Evolutionary conservation across 2,797 vertebrate species (phyloP).

Genomic region (Pseudomugil gertrudae): DNA sequence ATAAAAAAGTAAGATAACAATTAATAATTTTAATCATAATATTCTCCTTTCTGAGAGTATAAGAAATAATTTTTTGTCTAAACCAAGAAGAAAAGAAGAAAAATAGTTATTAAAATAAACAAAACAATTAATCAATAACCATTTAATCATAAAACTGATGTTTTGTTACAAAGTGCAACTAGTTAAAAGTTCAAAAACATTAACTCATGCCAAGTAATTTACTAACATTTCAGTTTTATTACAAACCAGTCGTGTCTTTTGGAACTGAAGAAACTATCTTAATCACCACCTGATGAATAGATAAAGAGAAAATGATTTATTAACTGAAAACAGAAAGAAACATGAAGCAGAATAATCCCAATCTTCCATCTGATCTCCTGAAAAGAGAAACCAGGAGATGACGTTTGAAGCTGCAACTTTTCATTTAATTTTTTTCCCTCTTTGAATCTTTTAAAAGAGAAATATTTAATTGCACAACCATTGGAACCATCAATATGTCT

Average conservation of each 20-base stretch:
- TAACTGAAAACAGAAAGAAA: conserved; percentile 26
- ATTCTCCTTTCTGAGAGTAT: no score
- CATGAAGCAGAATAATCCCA: conserved; percentile 44
- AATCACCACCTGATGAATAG: conserved; percentile 27
- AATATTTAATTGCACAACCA: conserved; percentile 57
- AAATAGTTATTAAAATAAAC: no score
- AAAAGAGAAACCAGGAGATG: conserved; percentile 12
- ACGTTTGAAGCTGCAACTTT: not conserved
- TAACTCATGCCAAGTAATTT: not conserved
- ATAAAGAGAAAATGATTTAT: conserved; percentile 31
- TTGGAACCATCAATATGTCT: conserved; percentile 35
- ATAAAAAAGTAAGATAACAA: no score
- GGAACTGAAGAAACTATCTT: not conserved
- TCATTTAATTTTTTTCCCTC: not conserved
- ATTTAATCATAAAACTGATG: no score
- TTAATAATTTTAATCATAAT: no score
- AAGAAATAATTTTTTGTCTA: no score
- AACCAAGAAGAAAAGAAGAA: no score
- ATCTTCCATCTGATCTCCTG: conserved; percentile 22
- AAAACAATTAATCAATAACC: no score
- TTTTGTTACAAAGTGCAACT: no score
- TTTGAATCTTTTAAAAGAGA: conserved; percentile 59
- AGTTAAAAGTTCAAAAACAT: not conserved
- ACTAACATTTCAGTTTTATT: not conserved
- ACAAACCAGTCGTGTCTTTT: not conserved